Evolutionary conservation across 2,113 vertebrate genomes (phyloP).

Genomic region (Grallaria varia): DNA sequence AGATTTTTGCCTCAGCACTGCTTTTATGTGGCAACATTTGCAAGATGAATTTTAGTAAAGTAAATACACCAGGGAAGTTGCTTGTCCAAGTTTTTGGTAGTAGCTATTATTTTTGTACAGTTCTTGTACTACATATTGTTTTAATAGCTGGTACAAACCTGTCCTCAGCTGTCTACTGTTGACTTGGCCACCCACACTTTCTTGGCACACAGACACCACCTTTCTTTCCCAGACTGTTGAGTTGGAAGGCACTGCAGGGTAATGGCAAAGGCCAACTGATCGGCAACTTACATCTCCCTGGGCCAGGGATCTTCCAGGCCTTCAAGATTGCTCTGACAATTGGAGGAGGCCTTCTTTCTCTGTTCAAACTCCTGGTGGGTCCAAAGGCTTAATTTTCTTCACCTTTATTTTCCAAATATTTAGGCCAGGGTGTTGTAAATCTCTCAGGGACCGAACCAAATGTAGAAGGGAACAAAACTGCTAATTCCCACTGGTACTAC

Average conservation of each 20-base stretch:
- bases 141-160: not conserved
- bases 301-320: no score
- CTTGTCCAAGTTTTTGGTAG: not conserved
- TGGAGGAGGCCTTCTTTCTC: not conserved
- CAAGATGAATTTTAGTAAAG: not conserved
- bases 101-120: not conserved
- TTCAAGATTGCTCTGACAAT: not conserved
- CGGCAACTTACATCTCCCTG: not conserved
- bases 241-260: not conserved
- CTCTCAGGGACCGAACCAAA: not conserved
- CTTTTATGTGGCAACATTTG: not conserved
- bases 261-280: not conserved
- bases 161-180: not conserved
- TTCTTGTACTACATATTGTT: not conserved
- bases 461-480: not conserved
- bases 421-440: not conserved
- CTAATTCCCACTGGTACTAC: not conserved
- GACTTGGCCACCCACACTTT: not conserved
- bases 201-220: not conserved
- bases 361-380: not conserved
- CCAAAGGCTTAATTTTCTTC: not conserved
- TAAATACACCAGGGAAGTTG: not conserved
- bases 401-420: not conserved
- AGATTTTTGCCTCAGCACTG: not conserved
- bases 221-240: not conserved